phyloP scores from a whole-genome alignment of 92 coral and sea anemone genomes.

The Umimayanthus kanabou region DNA sequence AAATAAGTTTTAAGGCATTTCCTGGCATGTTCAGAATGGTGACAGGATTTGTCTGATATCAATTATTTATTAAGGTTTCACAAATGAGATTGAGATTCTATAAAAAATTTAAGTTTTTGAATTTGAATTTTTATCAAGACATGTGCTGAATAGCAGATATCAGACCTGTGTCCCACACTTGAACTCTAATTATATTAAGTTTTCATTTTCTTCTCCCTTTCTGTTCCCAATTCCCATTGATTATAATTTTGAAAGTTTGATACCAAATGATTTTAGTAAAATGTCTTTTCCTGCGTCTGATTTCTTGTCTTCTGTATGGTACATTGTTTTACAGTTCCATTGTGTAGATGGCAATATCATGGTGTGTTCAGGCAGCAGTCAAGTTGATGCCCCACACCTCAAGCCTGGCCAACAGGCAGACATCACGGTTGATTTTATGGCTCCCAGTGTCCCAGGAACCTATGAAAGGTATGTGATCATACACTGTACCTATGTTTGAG shows the following conservation, averaged over 20 bases:
- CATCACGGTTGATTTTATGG: conserved; percentile 68
- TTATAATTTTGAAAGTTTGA: too few relatives aligned
- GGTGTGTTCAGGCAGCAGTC: conserved; percentile 48
- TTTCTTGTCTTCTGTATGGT: background rate
- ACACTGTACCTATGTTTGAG: too few relatives aligned
- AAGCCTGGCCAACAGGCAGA: conserved; percentile 74
- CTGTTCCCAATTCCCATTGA: too few relatives aligned
- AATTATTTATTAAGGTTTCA: too few relatives aligned
- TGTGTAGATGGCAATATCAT: conserved; percentile 54
- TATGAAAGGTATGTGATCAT: conserved; percentile 71
- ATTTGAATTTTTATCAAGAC: too few relatives aligned
- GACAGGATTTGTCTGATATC: background rate
- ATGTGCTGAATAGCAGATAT: too few relatives aligned
- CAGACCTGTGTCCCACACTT: too few relatives aligned
- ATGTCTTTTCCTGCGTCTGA: background rate
- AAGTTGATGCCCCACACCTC: conserved; percentile 64
- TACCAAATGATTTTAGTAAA: background rate
- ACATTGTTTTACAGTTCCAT: conserved; percentile 43
- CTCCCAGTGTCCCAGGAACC: conserved; percentile 76
- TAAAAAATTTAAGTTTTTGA: too few relatives aligned
- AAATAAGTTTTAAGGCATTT: too few relatives aligned
- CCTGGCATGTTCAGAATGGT: background rate
- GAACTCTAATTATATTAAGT: too few relatives aligned
- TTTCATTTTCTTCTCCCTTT: too few relatives aligned
- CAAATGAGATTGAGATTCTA: too few relatives aligned